phyloP scores from a whole-genome alignment of 1,140 invertebrate species.

The Achatina immaculata region DNA sequence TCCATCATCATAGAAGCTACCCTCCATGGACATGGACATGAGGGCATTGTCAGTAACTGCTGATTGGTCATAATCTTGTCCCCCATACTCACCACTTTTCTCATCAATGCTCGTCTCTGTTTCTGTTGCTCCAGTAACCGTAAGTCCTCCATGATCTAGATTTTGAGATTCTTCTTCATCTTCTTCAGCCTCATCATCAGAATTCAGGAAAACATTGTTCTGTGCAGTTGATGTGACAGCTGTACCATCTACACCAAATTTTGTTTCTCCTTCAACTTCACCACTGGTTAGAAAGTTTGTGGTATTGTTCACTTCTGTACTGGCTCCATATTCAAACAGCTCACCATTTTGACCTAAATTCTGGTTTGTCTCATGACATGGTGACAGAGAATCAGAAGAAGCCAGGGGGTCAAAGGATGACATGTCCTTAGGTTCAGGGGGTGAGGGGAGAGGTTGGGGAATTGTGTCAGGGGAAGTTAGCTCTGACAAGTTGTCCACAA shows the following conservation, averaged over 20 bases:
- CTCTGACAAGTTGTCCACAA: conserved; percentile 23
- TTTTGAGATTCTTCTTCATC: conserved; percentile 10
- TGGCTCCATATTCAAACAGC: background rate
- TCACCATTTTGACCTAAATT: background rate
- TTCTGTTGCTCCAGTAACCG: conserved; percentile 6
- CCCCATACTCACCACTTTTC: background rate
- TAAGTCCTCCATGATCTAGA: background rate
- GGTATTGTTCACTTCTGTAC: background rate
- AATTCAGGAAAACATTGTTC: conserved; percentile 8
- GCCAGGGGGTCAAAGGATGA: conserved; percentile 27
- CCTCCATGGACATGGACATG: conserved; percentile 33
- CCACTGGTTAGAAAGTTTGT: background rate
- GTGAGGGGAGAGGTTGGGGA: conserved; percentile 34
- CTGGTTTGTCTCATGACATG: background rate
- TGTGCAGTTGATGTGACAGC: conserved; percentile 12
- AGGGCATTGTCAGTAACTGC: conserved; percentile 14
- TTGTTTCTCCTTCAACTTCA: conserved; percentile 26
- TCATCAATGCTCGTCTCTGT: background rate
- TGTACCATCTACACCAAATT: conserved; percentile 18
- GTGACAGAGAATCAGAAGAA: background rate
- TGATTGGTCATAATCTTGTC: background rate
- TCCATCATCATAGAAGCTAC: conserved; percentile 30
- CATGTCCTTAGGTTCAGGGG: conserved; percentile 31
- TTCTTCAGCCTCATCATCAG: conserved; percentile 24
- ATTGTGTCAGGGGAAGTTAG: conserved; percentile 19